These are phyloP conservation scores for Musca vetustissima DNA, from an alignment of 1,140 invertebrate genomes.

Conservation along the genomic window DNA sequence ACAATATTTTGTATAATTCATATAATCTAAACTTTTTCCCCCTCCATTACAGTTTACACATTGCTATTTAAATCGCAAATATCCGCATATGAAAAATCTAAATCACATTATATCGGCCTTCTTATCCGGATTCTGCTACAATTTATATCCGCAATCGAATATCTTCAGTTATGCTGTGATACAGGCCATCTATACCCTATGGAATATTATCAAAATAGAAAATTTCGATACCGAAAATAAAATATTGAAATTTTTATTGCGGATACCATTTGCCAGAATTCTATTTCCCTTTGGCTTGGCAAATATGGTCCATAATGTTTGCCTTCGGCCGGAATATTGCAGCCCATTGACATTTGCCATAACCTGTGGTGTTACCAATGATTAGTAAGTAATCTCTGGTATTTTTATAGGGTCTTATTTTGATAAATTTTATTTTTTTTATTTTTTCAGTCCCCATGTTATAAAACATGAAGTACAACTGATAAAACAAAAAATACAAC, in stretches of 20 bases:
- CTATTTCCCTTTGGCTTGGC: constrained; percentile 31
- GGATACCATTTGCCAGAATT: constrained; percentile 27
- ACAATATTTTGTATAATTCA: no score
- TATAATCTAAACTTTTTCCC: no score
- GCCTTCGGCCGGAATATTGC: constrained; percentile 24
- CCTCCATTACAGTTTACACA: constrained; percentile 27
- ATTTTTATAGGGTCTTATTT: no score
- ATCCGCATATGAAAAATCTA: background rate
- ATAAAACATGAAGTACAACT: background rate
- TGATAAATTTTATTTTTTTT: background rate
- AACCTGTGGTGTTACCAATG: constrained; percentile 35
- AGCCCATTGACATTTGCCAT: constrained; percentile 30
- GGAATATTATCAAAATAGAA: constrained; percentile 1
- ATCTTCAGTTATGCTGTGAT: constrained; percentile 38
- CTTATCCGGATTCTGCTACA: constrained; percentile 33
- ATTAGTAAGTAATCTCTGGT: constrained; percentile 35
- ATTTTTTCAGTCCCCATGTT: constrained; percentile 5
- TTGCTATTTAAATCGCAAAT: constrained; percentile 27
- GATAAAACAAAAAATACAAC: no score
- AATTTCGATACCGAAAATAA: background rate
- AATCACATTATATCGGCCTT: constrained; percentile 34
- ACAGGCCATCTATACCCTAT: constrained; percentile 25
- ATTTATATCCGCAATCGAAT: constrained; percentile 34
- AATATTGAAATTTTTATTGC: background rate
- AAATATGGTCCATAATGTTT: constrained; percentile 36